Conservation (phyloP, 2,797 vertebrate species). For the Neopelma chrysocephalum region DNA sequence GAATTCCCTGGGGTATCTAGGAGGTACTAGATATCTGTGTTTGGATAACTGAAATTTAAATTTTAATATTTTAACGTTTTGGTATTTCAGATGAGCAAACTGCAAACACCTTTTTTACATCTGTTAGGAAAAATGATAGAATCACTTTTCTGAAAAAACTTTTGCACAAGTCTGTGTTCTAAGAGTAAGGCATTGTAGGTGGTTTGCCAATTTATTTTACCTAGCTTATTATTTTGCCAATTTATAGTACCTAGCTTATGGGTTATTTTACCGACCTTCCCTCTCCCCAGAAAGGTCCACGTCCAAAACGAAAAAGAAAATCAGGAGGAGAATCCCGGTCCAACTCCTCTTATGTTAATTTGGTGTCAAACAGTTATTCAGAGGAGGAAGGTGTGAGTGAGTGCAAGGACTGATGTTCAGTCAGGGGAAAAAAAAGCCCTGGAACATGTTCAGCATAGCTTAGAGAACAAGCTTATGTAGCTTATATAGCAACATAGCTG, state of each 20-base stretch:
- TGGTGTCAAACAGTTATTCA: constrained; percentile 19
- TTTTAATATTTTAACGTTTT: neutral
- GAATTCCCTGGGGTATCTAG: neutral
- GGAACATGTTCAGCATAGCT: constrained; percentile 46
- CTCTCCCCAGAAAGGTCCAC: neutral
- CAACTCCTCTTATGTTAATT: neutral
- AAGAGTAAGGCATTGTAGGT: neutral
- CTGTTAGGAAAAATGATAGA: neutral
- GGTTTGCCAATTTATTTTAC: neutral
- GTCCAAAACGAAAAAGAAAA: neutral
- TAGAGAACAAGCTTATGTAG: constrained; percentile 57
- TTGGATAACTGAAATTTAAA: neutral
- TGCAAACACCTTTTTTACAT: neutral
- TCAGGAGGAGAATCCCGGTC: neutral
- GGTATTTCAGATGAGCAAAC: neutral
- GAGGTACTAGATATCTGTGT: neutral
- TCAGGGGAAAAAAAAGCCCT: neutral
- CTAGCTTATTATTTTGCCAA: neutral
- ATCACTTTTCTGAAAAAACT: constrained; percentile 45
- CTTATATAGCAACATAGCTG: constrained; percentile 57
- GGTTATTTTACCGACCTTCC: neutral
- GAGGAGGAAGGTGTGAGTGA: neutral
- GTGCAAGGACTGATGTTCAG: constrained; percentile 32
- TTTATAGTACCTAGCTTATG: neutral
- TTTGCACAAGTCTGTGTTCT: constrained; percentile 23